Percentiles rank a stretch among this genome's conserved stretches.
These are phyloP conservation scores for Sminthopsis crassicaudata DNA, from an alignment of 2,113 vertebrate genomes.

Conservation along the genomic window DNA sequence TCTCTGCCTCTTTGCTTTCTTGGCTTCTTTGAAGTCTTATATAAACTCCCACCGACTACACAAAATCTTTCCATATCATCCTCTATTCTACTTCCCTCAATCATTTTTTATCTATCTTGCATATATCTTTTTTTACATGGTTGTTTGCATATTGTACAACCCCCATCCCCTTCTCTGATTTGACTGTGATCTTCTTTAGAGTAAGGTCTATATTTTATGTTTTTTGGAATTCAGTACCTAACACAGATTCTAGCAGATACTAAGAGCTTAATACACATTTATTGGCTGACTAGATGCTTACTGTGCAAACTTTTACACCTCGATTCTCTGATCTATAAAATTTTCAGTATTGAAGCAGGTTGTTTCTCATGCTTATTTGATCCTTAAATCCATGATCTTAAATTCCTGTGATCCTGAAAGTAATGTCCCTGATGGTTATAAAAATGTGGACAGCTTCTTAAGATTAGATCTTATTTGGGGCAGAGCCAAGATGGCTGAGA, in stretches of 20 bases:
- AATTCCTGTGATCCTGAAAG: background rate
- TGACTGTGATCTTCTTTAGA: background rate
- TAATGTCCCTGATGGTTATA: background rate
- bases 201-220: background rate
- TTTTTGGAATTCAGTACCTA: background rate
- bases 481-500: too few relatives aligned
- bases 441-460: background rate
- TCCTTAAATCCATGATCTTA: background rate
- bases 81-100: background rate
- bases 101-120: background rate
- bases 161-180: background rate
- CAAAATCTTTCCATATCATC: background rate
- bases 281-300: background rate
- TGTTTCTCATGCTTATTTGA: background rate
- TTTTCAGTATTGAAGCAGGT: too few relatives aligned
- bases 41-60: background rate
- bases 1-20: background rate
- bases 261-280: background rate
- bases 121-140: background rate
- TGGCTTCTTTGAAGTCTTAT: background rate
- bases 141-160: background rate
- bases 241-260: accelerated
- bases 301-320: background rate
- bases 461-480: background rate
- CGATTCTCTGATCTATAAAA: background rate